phyloP scores from a whole-genome alignment of 2,113 vertebrate species.

The Nothobranchius kuhntae region DNA sequence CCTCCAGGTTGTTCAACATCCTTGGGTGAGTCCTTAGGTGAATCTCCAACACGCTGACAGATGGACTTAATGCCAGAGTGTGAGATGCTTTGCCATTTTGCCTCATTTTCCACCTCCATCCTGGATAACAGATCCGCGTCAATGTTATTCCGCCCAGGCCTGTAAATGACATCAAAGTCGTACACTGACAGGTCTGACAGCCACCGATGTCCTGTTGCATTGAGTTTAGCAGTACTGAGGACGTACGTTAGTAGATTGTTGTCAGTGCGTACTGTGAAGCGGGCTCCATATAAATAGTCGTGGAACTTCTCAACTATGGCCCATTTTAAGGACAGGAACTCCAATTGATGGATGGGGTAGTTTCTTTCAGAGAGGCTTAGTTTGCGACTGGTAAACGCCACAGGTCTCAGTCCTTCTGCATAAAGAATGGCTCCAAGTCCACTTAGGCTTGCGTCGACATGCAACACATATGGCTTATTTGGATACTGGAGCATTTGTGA shows the following conservation, averaged over 20 bases:
- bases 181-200: not conserved
- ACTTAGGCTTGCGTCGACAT: no score
- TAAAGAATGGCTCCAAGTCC: no score
- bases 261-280: not conserved
- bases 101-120: not conserved
- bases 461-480: no score
- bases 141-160: not conserved
- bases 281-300: not conserved
- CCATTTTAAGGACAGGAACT: constrained; percentile 1
- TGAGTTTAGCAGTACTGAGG: not conserved
- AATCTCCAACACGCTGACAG: not conserved
- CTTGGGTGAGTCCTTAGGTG: not conserved
- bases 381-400: not conserved
- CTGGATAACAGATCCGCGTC: not conserved
- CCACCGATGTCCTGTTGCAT: constrained; percentile 1
- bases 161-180: not conserved
- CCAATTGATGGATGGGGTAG: not conserved
- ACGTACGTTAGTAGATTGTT: not conserved
- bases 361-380: not conserved
- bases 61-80: not conserved
- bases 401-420: no score
- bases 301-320: not conserved
- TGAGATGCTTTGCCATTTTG: not conserved
- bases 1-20: not conserved
- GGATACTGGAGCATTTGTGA: no score